phyloP scores from a whole-genome alignment of 2,888 invertebrate species.

The Limnephilus marmoratus region DNA sequence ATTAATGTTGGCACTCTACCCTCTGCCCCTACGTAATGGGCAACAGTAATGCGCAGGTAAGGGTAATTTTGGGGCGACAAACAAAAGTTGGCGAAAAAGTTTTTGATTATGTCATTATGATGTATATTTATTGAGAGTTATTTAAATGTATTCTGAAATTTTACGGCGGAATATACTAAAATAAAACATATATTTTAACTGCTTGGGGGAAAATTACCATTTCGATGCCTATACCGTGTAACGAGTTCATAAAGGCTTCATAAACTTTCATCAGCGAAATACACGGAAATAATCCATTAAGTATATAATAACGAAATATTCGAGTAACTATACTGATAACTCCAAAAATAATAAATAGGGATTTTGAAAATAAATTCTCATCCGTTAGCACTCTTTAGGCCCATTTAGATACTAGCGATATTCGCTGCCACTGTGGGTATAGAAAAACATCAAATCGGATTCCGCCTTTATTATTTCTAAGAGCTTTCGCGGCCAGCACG shows the following conservation, averaged over 20 bases:
- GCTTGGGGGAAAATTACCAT: not conserved
- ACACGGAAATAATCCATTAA: not conserved
- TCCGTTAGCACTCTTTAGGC: too few relatives aligned
- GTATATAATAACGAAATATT: not conserved
- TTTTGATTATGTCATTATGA: constrained; percentile 51
- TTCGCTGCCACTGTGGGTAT: too few relatives aligned
- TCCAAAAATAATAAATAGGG: not conserved
- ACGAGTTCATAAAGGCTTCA: not conserved
- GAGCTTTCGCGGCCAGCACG: too few relatives aligned
- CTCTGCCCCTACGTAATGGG: constrained; percentile 31
- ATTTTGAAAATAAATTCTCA: not conserved
- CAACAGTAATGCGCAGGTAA: constrained; percentile 56
- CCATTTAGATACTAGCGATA: too few relatives aligned
- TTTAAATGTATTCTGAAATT: constrained; percentile 48
- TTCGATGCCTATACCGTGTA: not conserved
- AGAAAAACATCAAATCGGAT: too few relatives aligned
- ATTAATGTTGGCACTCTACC: constrained; percentile 51
- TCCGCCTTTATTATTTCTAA: too few relatives aligned
- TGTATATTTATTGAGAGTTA: constrained; percentile 49
- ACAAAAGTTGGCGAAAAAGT: constrained; percentile 48
- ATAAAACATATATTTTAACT: not conserved
- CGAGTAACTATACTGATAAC: not conserved
- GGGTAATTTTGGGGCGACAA: constrained; percentile 25
- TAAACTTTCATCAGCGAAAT: not conserved
- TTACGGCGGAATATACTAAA: not conserved